Percentiles rank a stretch among this genome's conserved stretches.
Conservation (phyloP, 2,888 invertebrate genomes). For the Drosophila tripunctata region DNA sequence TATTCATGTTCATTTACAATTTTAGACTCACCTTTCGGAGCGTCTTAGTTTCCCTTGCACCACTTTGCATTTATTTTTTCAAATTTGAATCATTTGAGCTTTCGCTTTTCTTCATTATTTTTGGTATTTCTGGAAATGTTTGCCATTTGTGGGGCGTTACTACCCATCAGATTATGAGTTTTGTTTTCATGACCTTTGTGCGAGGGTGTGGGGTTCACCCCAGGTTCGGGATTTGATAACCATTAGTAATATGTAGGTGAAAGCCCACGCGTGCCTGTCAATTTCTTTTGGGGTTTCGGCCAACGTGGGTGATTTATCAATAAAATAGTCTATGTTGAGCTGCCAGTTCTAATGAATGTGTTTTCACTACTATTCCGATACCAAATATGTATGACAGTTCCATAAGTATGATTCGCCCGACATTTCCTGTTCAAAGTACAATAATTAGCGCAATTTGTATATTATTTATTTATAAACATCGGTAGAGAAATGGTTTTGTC, state of each 20-base stretch:
- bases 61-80: conserved; percentile 54
- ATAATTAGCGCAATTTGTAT: conserved; percentile 20
- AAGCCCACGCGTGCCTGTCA: conserved; percentile 45
- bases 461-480: conserved; percentile 19
- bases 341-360: conserved; percentile 62
- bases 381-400: conserved; percentile 19
- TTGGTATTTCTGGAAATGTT: conserved; percentile 46
- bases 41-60: conserved; percentile 15
- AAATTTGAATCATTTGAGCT: conserved; percentile 60
- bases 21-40: conserved; percentile 35
- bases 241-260: conserved; percentile 41
- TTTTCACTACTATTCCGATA: conserved; percentile 18
- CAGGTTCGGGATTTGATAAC: conserved; percentile 25
- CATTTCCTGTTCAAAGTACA: conserved; percentile 16
- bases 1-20: conserved; percentile 46
- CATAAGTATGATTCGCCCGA: conserved; percentile 10
- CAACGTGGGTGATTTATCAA: conserved; percentile 47
- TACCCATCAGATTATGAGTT: conserved; percentile 57
- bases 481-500: conserved; percentile 35
- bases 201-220: conserved; percentile 12
- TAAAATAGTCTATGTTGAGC: conserved; percentile 36
- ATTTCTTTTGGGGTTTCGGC: conserved; percentile 8
- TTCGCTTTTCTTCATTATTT: conserved; percentile 35
- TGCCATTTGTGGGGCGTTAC: conserved; percentile 43
- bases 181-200: conserved; percentile 54